These are phyloP conservation scores for Zapornia atra DNA, from an alignment of 2,113 vertebrate genomes.

Conservation along the genomic window DNA sequence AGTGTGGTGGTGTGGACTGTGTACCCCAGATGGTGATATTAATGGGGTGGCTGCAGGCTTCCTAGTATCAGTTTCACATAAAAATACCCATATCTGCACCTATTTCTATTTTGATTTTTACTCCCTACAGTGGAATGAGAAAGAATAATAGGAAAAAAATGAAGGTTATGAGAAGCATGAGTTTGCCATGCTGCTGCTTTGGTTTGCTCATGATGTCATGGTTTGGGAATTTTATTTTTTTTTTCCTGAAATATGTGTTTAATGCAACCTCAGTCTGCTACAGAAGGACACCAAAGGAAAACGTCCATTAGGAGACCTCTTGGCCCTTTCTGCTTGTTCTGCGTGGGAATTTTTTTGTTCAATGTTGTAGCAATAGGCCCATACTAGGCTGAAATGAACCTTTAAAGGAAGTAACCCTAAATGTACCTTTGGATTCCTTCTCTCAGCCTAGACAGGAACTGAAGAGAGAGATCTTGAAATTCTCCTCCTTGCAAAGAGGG, in stretches of 20 bases:
- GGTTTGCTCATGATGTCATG: conserved; percentile 20
- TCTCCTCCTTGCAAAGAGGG: neutral
- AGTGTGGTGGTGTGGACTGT: neutral
- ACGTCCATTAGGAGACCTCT: neutral
- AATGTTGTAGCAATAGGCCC: neutral
- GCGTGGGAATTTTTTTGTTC: neutral
- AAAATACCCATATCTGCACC: neutral
- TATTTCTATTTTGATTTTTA: conserved; percentile 10
- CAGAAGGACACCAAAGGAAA: neutral
- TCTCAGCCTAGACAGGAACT: neutral
- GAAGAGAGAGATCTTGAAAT: neutral
- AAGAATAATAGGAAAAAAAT: conserved; percentile 49
- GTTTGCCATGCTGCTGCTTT: neutral
- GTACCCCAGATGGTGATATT: neutral
- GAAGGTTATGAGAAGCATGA: conserved; percentile 21
- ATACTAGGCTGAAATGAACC: neutral
- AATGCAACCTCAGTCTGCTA: neutral
- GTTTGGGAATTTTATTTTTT: neutral
- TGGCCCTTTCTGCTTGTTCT: conserved; percentile 2
- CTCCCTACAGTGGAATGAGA: conserved; percentile 30
- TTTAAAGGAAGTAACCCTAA: conserved; percentile 10
- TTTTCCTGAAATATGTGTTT: neutral
- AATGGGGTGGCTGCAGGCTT: neutral
- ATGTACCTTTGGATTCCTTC: neutral
- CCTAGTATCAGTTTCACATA: neutral